A percentile compares a stretch with the other conserved stretches of the same genome.
phyloP scores from a whole-genome alignment of 2,888 invertebrate species.

The Drosophila prolongata region DNA sequence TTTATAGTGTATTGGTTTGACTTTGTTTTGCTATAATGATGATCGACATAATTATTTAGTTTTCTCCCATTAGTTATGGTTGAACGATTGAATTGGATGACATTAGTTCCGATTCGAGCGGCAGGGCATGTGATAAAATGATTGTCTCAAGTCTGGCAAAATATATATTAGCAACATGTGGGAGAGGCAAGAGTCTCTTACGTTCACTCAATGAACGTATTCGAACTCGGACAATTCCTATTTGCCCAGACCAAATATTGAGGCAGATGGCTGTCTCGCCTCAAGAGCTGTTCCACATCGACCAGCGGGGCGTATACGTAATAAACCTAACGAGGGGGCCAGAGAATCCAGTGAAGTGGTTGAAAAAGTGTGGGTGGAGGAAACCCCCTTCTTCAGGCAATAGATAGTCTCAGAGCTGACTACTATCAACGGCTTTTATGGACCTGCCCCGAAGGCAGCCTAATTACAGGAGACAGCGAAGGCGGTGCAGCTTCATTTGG shows the following conservation, averaged over 20 bases:
- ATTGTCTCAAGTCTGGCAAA: conserved; percentile 2
- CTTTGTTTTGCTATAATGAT: not conserved
- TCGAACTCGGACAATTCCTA: conserved; percentile 5
- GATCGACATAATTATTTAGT: conserved; percentile 7
- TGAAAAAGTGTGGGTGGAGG: conserved; percentile 1
- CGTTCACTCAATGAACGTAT: not conserved
- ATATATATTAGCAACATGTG: not conserved
- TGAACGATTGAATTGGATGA: conserved; percentile 12
- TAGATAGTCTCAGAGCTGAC: conserved; percentile 44
- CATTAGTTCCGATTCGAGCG: conserved; percentile 27
- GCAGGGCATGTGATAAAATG: conserved; percentile 4
- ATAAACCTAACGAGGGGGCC: conserved; percentile 36
- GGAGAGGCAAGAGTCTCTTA: not conserved
- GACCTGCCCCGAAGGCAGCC: conserved; percentile 29
- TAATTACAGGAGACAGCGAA: conserved; percentile 43
- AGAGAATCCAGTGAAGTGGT: conserved; percentile 11
- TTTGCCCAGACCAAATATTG: conserved; percentile 25
- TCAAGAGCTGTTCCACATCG: conserved; percentile 45
- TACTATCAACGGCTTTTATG: conserved; percentile 38
- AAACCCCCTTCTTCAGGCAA: not conserved
- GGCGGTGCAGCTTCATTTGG: conserved; percentile 53
- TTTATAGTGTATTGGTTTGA: not conserved
- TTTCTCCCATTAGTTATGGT: conserved; percentile 16
- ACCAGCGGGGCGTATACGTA: conserved; percentile 62
- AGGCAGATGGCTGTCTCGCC: conserved; percentile 39